Evolutionary conservation across 2,113 vertebrate genomes (phyloP).

Genomic region (Gopherus evgoodei): DNA sequence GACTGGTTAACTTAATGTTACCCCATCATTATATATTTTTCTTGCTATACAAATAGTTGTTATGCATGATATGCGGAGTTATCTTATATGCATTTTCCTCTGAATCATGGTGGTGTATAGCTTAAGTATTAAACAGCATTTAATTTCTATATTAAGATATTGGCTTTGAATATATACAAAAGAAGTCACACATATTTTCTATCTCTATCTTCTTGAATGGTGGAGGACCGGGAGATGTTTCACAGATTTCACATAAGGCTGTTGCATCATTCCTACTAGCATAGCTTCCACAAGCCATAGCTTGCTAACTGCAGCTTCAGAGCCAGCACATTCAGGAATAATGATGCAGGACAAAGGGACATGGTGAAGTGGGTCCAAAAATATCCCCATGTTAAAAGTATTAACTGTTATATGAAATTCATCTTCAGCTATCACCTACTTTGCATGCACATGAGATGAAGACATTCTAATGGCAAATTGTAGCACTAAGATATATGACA

Average conservation of each 20-base stretch:
- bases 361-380: neutral
- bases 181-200: neutral
- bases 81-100: neutral
- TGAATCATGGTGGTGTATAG: neutral
- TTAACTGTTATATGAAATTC: neutral
- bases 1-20: neutral
- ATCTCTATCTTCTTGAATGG: neutral
- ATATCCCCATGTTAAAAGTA: neutral
- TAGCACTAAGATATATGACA: neutral
- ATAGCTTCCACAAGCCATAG: neutral
- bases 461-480: neutral
- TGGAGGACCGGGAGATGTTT: neutral
- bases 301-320: neutral
- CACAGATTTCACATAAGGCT: neutral
- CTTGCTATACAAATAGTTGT: neutral
- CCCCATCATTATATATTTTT: neutral
- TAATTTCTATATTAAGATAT: neutral
- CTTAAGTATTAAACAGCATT: neutral
- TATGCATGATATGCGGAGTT: neutral
- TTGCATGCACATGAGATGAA: neutral
- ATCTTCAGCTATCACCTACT: neutral
- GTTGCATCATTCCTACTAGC: neutral
- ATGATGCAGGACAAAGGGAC: neutral
- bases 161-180: neutral
- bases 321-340: neutral